Evolutionary conservation across 2,888 invertebrate genomes (phyloP).

Genomic region (Osedax frankpressi): DNA sequence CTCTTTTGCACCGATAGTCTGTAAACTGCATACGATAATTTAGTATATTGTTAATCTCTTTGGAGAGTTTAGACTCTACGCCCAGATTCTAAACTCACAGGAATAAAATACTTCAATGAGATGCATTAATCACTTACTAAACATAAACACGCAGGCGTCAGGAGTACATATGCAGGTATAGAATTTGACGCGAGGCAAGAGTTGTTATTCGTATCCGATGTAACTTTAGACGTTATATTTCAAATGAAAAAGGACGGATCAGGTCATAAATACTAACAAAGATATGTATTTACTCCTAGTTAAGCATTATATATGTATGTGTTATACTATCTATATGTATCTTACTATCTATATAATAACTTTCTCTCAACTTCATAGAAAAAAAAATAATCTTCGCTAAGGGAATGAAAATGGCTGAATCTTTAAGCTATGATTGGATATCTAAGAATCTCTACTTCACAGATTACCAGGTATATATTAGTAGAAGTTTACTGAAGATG

Average conservation of each 20-base stretch:
- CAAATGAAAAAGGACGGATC: conserved; percentile 60
- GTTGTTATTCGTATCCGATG: conserved; percentile 92
- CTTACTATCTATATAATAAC: background rate
- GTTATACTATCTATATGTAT: background rate
- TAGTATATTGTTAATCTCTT: no score
- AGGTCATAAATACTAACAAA: conserved; percentile 19
- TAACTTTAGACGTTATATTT: conserved; percentile 53
- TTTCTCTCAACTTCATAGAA: background rate
- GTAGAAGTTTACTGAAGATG: no score
- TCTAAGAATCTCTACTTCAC: conserved; percentile 91
- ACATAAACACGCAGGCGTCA: background rate
- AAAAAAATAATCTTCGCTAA: background rate
- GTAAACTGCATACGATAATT: no score
- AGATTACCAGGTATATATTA: conserved; percentile 60
- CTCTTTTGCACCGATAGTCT: no score
- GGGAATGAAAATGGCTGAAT: background rate
- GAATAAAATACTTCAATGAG: no score
- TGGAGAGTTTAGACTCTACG: no score
- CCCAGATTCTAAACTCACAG: no score
- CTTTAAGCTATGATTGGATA: conserved; percentile 63
- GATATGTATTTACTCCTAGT: background rate
- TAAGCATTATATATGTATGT: background rate
- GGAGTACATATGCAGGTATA: conserved; percentile 40
- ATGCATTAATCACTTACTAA: no score
- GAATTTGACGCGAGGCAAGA: conserved; percentile 78